Evolutionary conservation across 2,113 vertebrate species (phyloP), one percentile per base, ranked within the genome.

Genomic region (Epinephelus fuscoguttatus): DNA sequence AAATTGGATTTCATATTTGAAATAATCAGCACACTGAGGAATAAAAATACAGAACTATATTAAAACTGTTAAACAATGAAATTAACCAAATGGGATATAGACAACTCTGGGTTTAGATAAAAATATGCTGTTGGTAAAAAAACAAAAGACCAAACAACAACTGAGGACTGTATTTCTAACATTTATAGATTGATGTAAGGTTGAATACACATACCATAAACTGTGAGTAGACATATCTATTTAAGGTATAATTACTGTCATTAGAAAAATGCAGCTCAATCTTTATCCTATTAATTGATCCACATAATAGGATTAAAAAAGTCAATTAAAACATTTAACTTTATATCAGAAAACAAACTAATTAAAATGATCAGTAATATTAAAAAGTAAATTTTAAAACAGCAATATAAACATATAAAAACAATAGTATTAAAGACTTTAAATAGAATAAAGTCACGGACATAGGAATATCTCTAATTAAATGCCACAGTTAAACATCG

Each of bases 351-450:
- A 33, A 61, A 56, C 6, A 55, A 33, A 23, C 11, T 62, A 21
- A 33, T 25, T 70, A 14, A 71, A 60, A 27, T 59, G 19, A 13
- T 42, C 13, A 56, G 0, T 47, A 12, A 17, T 23, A 60, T 63
- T 23, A 14, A 8, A 50, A 60, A 50, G 0, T n/a, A 13, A 45
- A 67, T 8, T 25, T 8, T 27, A 45, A 72, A 72, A 42, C 15
- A 60, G 2, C 8, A 21, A 52, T 42, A n/a, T 42, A 40, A 37
- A 27, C 23, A 62, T 15, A 23, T 3, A 66, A 53, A 53, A 37
- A 67, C 23, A 69, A 69, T 53, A 18, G 64, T 19, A 67, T 67
- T 4, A 49, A 50, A 59, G 13, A 57, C 56, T 18, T 60, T 45
- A 45, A 42, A 45, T 21, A 53, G 18, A 21, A 9, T 53, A 61